These are phyloP conservation scores for Schlechtendalia chinensis DNA, from an alignment of 1,140 invertebrate genomes.

Conservation along the genomic window DNA sequence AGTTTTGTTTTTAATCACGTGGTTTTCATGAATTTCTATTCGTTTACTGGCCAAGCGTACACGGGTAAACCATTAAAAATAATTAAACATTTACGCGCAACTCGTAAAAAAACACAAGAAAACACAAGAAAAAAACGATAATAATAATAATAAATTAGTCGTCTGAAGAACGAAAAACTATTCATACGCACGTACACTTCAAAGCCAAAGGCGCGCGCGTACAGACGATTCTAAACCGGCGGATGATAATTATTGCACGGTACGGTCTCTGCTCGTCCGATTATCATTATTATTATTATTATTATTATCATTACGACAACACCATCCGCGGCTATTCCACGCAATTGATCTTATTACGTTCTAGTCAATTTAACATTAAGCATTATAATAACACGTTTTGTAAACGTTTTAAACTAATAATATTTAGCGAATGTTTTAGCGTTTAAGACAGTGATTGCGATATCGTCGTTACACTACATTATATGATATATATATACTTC, in stretches of 20 bases:
- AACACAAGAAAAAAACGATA: neutral
- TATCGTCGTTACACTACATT: neutral
- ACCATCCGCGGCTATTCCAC: neutral
- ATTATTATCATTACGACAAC: neutral
- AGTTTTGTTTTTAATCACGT: neutral
- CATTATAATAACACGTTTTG: neutral
- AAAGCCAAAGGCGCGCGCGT: neutral
- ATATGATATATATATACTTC: neutral
- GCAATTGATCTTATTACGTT: constrained; percentile 38
- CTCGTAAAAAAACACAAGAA: no score
- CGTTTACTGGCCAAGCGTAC: neutral
- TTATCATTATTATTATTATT: neutral
- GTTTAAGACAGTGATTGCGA: neutral
- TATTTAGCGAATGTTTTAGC: constrained; percentile 12
- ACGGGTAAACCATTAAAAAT: neutral
- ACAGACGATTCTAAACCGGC: no score
- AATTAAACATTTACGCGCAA: neutral
- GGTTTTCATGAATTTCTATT: constrained; percentile 1
- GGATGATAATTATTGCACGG: neutral
- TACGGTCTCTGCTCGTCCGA: no score
- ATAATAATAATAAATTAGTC: neutral
- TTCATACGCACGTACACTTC: no score
- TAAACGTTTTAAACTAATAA: neutral
- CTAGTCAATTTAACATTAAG: constrained; percentile 42
- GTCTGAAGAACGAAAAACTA: no score